Evolutionary conservation across 2,888 invertebrate genomes (phyloP).

Genomic region (Drosophila subquinaria): DNA sequence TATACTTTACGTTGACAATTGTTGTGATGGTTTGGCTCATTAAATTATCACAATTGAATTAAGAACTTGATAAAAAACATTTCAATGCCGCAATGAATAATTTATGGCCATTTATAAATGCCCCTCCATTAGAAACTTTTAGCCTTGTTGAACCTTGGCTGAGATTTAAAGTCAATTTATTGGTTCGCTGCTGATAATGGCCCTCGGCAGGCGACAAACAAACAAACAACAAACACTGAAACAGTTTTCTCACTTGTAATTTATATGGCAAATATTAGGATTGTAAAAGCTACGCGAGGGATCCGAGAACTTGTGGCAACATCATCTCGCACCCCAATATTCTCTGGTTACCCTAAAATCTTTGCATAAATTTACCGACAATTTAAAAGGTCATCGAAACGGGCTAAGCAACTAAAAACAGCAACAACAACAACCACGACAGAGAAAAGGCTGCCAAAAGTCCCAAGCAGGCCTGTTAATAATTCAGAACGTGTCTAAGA

Average conservation of each 20-base stretch:
- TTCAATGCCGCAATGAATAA: conserved; percentile 36
- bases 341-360: conserved; percentile 29
- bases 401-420: conserved; percentile 8
- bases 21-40: conserved; percentile 9
- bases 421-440: not conserved
- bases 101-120: conserved; percentile 24
- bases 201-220: not conserved
- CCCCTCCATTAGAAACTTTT: conserved; percentile 10
- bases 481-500: conserved; percentile 67
- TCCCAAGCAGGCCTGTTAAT: conserved; percentile 60
- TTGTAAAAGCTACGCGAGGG: conserved; percentile 46
- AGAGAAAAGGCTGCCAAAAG: conserved; percentile 5
- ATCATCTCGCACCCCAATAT: not conserved
- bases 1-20: not conserved
- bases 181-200: conserved; percentile 53
- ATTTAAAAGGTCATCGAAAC: conserved; percentile 55
- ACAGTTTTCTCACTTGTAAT: conserved; percentile 46
- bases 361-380: conserved; percentile 64
- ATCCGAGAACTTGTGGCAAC: conserved; percentile 26
- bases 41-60: conserved; percentile 30
- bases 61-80: conserved; percentile 18
- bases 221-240: conserved; percentile 16
- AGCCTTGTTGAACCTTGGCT: conserved; percentile 24
- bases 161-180: conserved; percentile 62
- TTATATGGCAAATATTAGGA: conserved; percentile 70